Base-by-base conservation (phyloP, 2,797 vertebrate genomes). In the Myiotriccus ornatus region DNA sequence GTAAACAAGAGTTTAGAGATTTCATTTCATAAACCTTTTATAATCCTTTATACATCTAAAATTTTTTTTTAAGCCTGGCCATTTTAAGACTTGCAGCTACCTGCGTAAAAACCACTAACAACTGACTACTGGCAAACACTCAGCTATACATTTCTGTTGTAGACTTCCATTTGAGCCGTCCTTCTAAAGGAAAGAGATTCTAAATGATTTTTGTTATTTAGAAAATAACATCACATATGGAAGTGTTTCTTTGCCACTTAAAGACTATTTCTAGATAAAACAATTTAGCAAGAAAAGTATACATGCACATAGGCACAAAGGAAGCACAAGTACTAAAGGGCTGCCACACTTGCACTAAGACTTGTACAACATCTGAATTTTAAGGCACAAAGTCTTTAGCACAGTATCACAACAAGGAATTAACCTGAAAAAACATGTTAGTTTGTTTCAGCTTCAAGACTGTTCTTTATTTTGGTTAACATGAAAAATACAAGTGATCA, bases 351-450 rank as follows among this genome's bases (percentile, higher is more conserved):
- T 34, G 23, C 27, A 91, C 22, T 35, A 46, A 71, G 17, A 56
- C 11, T 64, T 50, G 21, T 25, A 63, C 8, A 53, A 59, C 9
- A 53, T 39, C 9, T 25, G 20, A 94, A 12, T 25, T 50, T 11
- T 0, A 0, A 4, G 12, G 20, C 21, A 12, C 10, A 44, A 55
- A 68, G 9, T 21, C 30, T 67, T 50, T n/a, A 85, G 30, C 1
- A 1, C 2, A 21, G 4, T 46, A 76, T n/a, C 55, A 62, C 11
- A 83, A n/a, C 12, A 67, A 62, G 19, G 32, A 57, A 20, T 49
- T 35, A 79, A 57, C 14, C 70, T 62, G 28, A 78, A 89, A 74
- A 91, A 17, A 37, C 7, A 32, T 6, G 16, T 41, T 77, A 74
- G 24, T 46, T 73, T 82, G 11, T 25, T 75, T 86, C n/a, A 60